A percentile compares a stretch with the other conserved stretches of the same genome.
Conservation (phyloP, 2,797 vertebrate genomes). For the Enteromius mattozi region DNA sequence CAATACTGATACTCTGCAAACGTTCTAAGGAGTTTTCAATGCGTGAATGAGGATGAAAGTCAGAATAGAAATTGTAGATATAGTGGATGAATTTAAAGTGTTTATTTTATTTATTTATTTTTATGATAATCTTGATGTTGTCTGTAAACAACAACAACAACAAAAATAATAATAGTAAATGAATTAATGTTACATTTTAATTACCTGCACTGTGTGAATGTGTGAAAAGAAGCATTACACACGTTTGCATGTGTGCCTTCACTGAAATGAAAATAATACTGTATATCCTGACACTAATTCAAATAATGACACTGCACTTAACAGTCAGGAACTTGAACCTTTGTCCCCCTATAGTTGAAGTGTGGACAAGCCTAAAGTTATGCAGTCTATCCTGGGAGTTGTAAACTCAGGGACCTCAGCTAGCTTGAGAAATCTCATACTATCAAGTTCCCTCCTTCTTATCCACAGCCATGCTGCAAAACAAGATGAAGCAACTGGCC, state of each 20-base stretch:
- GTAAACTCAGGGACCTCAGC: constrained; percentile 36
- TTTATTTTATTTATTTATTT: no score
- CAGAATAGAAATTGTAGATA: no score
- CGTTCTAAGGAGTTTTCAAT: constrained; percentile 5
- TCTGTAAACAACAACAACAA: background rate
- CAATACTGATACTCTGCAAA: constrained; percentile 24
- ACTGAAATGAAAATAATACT: background rate
- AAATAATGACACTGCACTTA: constrained; percentile 53
- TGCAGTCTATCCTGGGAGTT: constrained; percentile 48
- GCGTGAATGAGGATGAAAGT: background rate
- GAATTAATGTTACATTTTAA: background rate
- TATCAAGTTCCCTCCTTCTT: constrained; percentile 36
- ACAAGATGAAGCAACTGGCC: constrained; percentile 41
- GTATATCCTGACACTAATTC: constrained; percentile 11
- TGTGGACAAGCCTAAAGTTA: constrained; percentile 36
- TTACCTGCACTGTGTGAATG: background rate
- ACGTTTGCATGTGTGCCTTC: background rate
- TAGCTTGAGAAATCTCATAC: constrained; percentile 42
- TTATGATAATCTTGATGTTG: no score
- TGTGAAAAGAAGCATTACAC: background rate
- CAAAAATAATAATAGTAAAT: background rate
- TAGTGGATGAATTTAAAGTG: no score
- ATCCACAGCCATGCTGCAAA: constrained; percentile 18
- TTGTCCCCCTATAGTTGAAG: constrained; percentile 14
- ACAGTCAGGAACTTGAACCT: constrained; percentile 53